A percentile compares a stretch with the other conserved stretches of the same genome.
phyloP scores from a whole-genome alignment of 2,888 invertebrate species.

The Tetramorium bicarinatum region DNA sequence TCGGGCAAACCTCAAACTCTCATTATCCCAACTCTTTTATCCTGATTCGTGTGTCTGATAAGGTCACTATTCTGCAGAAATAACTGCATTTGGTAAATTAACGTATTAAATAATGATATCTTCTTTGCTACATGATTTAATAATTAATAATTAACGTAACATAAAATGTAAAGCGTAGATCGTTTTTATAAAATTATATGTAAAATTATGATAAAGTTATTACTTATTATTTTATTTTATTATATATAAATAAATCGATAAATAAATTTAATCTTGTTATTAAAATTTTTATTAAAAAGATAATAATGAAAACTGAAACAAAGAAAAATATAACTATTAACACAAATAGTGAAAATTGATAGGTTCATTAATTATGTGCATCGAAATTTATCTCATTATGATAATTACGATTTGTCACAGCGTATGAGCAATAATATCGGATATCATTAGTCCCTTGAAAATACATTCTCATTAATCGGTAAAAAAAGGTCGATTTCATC shows the following conservation, averaged over 20 bases:
- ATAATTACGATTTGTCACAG: slow-evolving; percentile 37
- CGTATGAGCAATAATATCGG: slow-evolving; percentile 14
- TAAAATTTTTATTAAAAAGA: background rate
- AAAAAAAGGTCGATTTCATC: slow-evolving; percentile 17
- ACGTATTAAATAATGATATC: background rate
- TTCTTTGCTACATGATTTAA: background rate
- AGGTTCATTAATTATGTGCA: background rate
- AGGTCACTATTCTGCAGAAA: background rate
- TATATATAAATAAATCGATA: background rate
- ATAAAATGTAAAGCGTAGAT: background rate
- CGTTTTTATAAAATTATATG: background rate
- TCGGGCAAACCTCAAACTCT: slow-evolving; percentile 26
- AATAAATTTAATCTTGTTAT: background rate
- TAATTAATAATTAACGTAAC: background rate
- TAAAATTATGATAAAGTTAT: background rate
- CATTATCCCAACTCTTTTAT: slow-evolving; percentile 29
- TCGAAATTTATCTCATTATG: background rate
- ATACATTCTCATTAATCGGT: slow-evolving; percentile 36
- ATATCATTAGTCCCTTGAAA: slow-evolving; percentile 26
- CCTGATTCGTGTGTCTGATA: background rate
- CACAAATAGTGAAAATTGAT: background rate
- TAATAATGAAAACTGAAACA: background rate
- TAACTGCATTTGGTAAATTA: background rate
- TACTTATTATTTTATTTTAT: background rate
- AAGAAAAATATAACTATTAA: background rate